phyloP scores from a whole-genome alignment of 2,113 vertebrate genomes.

The Bostrychus sinensis region DNA sequence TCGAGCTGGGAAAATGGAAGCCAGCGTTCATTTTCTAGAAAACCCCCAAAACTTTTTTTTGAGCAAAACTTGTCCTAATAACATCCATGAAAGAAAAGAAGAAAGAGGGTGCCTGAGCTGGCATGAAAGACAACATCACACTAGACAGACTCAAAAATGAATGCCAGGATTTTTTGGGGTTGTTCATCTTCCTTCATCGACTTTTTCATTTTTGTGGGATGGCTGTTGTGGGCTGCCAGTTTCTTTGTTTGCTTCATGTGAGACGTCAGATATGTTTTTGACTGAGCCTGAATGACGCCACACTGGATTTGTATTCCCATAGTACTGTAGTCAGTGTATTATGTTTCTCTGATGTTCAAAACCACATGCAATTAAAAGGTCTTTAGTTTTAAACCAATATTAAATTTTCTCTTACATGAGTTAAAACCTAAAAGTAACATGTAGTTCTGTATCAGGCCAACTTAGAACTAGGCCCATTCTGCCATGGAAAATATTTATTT shows the following conservation, averaged over 20 bases:
- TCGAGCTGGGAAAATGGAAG: slow-evolving; percentile 78
- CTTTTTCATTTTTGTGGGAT: slow-evolving; percentile 20
- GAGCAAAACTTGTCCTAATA: slow-evolving; percentile 60
- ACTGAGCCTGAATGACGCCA: slow-evolving; percentile 31
- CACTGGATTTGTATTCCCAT: not conserved
- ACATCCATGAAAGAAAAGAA: slow-evolving; percentile 62
- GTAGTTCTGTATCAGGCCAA: no score
- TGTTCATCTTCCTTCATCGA: slow-evolving; percentile 39
- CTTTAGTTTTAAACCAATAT: no score
- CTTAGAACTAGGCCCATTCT: no score
- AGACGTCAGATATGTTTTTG: slow-evolving; percentile 54
- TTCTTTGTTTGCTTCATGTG: slow-evolving; percentile 70
- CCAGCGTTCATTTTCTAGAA: slow-evolving; percentile 74
- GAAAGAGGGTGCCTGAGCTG: slow-evolving; percentile 18
- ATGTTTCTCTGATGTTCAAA: slow-evolving; percentile 5
- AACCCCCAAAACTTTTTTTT: slow-evolving; percentile 72
- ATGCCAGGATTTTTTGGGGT: slow-evolving; percentile 53
- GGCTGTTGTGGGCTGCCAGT: slow-evolving; percentile 37
- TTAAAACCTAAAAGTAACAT: no score
- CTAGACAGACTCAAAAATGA: slow-evolving; percentile 56
- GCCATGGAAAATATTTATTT: no score
- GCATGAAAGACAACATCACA: slow-evolving; percentile 54
- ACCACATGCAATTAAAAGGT: slow-evolving; percentile 38
- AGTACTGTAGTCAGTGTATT: slow-evolving; percentile 7
- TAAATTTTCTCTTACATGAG: no score